These are phyloP conservation scores for Coelopa pilipes DNA, from an alignment of 2,888 invertebrate genomes.

Conservation along the genomic window DNA sequence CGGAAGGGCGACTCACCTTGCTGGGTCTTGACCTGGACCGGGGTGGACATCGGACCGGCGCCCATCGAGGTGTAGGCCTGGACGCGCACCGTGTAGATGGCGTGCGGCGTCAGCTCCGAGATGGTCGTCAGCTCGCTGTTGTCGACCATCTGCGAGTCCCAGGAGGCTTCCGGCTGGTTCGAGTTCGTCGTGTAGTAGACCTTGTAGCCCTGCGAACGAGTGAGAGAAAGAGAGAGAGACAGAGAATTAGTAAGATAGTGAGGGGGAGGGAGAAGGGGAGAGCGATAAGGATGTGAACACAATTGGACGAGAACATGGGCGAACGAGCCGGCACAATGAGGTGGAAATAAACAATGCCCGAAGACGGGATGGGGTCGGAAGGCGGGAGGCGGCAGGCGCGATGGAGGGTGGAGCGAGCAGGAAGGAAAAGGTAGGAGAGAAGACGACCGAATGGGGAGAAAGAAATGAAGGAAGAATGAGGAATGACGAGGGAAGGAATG, in stretches of 20 bases:
- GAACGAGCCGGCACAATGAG: too few relatives aligned
- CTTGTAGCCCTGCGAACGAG: conserved; percentile 84
- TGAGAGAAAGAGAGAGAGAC: not conserved
- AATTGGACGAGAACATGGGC: not conserved
- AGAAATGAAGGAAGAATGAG: too few relatives aligned
- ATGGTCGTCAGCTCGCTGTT: conserved; percentile 93
- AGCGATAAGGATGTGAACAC: not conserved
- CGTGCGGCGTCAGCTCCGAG: conserved; percentile 89
- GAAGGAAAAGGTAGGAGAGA: too few relatives aligned
- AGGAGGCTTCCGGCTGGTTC: conserved; percentile 85
- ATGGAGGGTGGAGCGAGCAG: too few relatives aligned
- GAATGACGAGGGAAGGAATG: too few relatives aligned
- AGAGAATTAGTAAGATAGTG: not conserved
- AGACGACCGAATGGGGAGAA: too few relatives aligned
- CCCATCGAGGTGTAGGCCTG: conserved; percentile 95
- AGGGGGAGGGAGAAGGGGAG: not conserved
- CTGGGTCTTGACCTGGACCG: conserved; percentile 98
- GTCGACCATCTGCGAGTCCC: conserved; percentile 94
- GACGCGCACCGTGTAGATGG: conserved; percentile 93
- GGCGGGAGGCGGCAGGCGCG: too few relatives aligned
- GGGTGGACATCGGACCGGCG: conserved; percentile 92
- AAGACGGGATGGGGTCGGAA: too few relatives aligned
- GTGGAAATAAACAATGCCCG: too few relatives aligned
- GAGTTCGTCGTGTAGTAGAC: conserved; percentile 95
- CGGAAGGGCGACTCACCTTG: conserved; percentile 75